Conservation (phyloP, 2,888 invertebrate species). For the Tachina fera region DNA sequence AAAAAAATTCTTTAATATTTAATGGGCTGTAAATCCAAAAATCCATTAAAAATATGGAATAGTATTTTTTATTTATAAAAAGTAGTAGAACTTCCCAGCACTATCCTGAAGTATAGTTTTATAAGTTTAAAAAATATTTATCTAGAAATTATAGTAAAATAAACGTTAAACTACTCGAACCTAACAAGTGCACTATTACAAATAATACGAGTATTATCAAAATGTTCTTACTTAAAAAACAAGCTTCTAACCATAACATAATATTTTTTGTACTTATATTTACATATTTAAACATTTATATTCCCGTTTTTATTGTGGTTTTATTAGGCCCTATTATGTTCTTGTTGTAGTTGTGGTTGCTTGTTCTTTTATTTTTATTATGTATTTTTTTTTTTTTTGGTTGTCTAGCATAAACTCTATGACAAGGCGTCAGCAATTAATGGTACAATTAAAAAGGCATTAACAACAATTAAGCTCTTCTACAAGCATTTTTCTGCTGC, state of each 20-base stretch:
- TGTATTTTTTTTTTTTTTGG: slow-evolving; percentile 3
- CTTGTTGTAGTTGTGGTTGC: not conserved
- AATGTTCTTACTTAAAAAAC: no score
- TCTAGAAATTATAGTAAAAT: no score
- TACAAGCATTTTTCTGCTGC: slow-evolving; percentile 54
- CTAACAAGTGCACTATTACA: no score
- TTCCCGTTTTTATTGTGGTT: slow-evolving; percentile 1
- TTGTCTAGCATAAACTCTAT: slow-evolving; percentile 52
- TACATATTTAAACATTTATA: slow-evolving; percentile 11
- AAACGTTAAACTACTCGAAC: no score
- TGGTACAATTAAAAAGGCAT: slow-evolving; percentile 81
- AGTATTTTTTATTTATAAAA: no score
- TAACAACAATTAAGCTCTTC: slow-evolving; percentile 77
- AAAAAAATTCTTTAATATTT: no score
- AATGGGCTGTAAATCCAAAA: no score
- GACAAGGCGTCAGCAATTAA: slow-evolving; percentile 79
- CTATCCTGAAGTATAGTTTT: no score
- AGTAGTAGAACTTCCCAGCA: no score
- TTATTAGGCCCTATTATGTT: slow-evolving; percentile 27
- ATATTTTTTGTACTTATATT: not conserved
- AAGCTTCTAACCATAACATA: not conserved
- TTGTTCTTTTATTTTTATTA: not conserved
- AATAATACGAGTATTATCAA: no score
- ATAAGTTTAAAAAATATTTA: no score
- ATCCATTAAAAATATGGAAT: no score